Percentiles rank a stretch among this genome's conserved stretches.
Evolutionary conservation across 2,113 vertebrate species (phyloP).

Genomic region (Dissostichus mawsoni): DNA sequence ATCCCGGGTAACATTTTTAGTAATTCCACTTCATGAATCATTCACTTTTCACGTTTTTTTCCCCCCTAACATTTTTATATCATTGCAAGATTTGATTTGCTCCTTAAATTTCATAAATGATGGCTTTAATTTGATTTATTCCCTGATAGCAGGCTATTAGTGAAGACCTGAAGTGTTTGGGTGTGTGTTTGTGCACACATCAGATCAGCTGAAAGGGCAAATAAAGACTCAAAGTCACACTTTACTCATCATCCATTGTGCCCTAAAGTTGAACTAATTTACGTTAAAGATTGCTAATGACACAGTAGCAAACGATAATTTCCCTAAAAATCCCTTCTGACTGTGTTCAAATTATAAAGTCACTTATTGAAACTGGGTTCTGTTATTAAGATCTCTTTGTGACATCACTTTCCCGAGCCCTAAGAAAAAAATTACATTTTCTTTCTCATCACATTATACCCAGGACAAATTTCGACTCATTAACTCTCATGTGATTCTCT

Average conservation of each 20-base stretch:
- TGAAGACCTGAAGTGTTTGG: background rate
- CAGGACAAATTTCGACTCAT: conserved; percentile 44
- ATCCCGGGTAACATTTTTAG: background rate
- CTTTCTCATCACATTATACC: conserved; percentile 22
- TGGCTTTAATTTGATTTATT: background rate
- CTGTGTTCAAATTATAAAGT: background rate
- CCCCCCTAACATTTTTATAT: background rate
- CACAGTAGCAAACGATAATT: background rate
- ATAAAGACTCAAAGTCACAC: background rate
- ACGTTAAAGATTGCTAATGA: background rate
- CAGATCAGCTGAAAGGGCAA: background rate
- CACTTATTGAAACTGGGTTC: background rate
- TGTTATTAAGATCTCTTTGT: background rate
- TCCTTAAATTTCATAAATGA: background rate
- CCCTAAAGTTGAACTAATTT: conserved; percentile 2
- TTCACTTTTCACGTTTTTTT: background rate
- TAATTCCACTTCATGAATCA: background rate
- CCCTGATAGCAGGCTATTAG: background rate
- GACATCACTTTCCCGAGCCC: background rate
- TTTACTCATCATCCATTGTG: background rate
- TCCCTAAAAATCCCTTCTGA: background rate
- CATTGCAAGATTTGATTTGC: background rate
- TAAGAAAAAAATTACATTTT: background rate
- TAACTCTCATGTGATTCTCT: conserved; percentile 37
- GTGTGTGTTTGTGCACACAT: background rate